phyloP scores from a whole-genome alignment of 1,140 invertebrate species.

The Neodiprion virginianus region DNA sequence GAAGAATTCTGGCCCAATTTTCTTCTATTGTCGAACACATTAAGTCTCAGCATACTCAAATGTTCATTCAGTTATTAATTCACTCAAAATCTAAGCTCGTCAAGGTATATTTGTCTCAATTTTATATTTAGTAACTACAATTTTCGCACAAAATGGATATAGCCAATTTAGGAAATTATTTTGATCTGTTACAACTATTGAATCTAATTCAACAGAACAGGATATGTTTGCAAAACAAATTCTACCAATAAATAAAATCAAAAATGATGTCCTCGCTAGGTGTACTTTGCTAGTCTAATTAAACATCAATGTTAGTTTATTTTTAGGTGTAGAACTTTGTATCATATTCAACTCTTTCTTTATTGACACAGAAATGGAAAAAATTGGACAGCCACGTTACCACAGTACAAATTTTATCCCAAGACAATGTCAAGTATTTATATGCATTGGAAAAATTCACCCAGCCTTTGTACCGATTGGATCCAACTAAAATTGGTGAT shows the following conservation, averaged over 20 bases:
- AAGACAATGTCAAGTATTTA: conserved; percentile 89
- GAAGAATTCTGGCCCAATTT: conserved; percentile 77
- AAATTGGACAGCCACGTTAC: conserved; percentile 75
- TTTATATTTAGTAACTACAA: not conserved
- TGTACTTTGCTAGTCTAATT: not conserved
- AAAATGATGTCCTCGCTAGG: no score
- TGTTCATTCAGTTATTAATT: conserved; percentile 72
- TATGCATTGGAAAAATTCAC: conserved; percentile 87
- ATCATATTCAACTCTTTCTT: not conserved
- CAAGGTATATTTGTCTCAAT: conserved; percentile 62
- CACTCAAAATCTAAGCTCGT: conserved; percentile 72
- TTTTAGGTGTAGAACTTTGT: conserved; percentile 24
- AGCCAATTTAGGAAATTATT: no score
- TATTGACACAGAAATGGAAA: conserved; percentile 74
- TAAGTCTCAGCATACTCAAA: conserved; percentile 68
- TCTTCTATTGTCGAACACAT: conserved; percentile 83
- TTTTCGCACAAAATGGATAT: no score
- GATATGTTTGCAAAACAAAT: no score
- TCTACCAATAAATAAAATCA: not conserved
- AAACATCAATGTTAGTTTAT: not conserved
- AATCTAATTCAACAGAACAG: no score
- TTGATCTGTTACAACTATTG: no score
- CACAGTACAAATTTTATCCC: conserved; percentile 80
- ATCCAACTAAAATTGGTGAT: conserved; percentile 73
- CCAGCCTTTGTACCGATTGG: conserved; percentile 80